Percentiles rank a stretch among this genome's conserved stretches.
phyloP scores from a whole-genome alignment of 37 sponge, comb jelly and placozoan genomes.

The Ianthella basta region DNA sequence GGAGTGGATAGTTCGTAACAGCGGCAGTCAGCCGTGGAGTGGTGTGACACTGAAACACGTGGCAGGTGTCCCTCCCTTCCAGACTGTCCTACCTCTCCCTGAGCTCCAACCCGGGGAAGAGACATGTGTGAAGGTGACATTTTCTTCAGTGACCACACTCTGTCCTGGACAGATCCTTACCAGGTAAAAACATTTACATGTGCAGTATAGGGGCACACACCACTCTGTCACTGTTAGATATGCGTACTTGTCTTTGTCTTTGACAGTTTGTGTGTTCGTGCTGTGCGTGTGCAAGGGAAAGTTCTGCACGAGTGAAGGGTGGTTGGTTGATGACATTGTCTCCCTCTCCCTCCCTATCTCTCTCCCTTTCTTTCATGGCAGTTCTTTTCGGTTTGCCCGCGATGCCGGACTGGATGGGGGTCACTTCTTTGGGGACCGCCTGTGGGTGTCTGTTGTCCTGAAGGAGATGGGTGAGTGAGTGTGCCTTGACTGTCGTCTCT shows the following conservation, averaged over 20 bases:
- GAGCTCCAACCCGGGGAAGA: constrained; percentile 72
- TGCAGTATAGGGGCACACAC: too few relatives aligned
- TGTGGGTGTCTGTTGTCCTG: constrained; percentile 55
- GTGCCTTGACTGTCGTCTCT: not conserved
- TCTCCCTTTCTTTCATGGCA: not conserved
- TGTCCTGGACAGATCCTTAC: constrained; percentile 15
- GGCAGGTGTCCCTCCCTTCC: constrained; percentile 52
- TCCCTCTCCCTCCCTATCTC: too few relatives aligned
- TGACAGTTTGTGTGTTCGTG: constrained; percentile 7
- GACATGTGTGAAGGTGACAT: constrained; percentile 48
- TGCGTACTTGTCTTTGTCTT: constrained; percentile 8
- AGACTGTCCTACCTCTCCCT: constrained; percentile 41
- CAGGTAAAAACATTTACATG: not conserved
- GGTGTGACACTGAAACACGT: constrained; percentile 62
- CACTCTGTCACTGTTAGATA: too few relatives aligned
- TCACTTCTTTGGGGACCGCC: constrained; percentile 57
- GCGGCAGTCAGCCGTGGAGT: constrained; percentile 76
- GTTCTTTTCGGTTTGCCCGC: constrained; percentile 10
- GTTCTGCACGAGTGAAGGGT: too few relatives aligned
- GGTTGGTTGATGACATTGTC: not conserved
- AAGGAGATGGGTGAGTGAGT: not conserved
- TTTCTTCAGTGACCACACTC: constrained; percentile 30
- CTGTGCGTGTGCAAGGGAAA: too few relatives aligned
- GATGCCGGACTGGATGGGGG: not conserved
- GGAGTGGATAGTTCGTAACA: constrained; percentile 76